phyloP scores from a whole-genome alignment of 2,113 vertebrate genomes.

The Alosa alosa region DNA sequence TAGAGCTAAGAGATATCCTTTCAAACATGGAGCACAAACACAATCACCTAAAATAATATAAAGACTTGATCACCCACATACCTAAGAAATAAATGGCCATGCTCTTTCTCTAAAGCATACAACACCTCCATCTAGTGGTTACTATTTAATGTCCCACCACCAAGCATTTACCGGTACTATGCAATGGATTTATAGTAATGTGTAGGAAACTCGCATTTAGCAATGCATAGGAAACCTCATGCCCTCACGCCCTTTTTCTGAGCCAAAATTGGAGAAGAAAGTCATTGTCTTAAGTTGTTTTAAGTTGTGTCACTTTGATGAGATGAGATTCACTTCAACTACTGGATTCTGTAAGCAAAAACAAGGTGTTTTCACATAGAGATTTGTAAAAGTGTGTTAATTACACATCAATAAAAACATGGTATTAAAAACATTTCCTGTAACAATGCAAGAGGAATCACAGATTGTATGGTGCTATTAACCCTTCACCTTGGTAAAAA shows the following conservation, averaged over 20 bases:
- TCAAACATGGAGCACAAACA: neutral
- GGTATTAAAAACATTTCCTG: too few species aligned
- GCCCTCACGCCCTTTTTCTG: too few species aligned
- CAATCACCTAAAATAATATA: neutral
- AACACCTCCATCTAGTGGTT: conserved; percentile 8
- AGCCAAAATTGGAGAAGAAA: neutral
- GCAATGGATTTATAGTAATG: neutral
- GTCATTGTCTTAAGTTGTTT: neutral
- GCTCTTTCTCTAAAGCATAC: neutral
- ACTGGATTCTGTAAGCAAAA: neutral
- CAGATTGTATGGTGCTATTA: too few species aligned
- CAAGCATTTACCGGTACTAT: neutral
- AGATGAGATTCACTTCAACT: neutral
- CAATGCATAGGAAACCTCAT: too few species aligned
- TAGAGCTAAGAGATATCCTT: neutral
- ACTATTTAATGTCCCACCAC: neutral
- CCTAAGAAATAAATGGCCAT: neutral
- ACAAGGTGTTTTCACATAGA: neutral
- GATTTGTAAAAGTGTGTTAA: neutral
- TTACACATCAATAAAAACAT: neutral
- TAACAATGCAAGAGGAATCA: too few species aligned
- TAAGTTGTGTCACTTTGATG: neutral
- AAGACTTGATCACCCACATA: neutral
- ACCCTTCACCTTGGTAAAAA: too few species aligned
- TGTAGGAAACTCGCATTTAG: neutral